These are phyloP conservation scores for Drosophila pseudotakahashii DNA, from an alignment of 2,888 invertebrate genomes.

Conservation along the genomic window DNA sequence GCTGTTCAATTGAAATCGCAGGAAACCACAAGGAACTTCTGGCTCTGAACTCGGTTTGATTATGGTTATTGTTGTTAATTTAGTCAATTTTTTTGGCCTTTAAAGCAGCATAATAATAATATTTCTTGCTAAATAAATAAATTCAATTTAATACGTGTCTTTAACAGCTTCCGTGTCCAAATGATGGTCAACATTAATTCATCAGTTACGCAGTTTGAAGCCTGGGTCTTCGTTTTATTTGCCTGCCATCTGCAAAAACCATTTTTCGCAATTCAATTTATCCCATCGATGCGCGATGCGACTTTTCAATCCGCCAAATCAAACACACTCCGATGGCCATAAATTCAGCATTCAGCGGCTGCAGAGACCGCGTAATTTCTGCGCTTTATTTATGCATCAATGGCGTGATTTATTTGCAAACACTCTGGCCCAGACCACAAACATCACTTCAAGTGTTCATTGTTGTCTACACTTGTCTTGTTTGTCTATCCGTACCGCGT, in stretches of 20 bases:
- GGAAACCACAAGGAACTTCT: slow-evolving; percentile 4
- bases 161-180: background rate
- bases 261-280: slow-evolving; percentile 63
- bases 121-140: no score
- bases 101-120: no score
- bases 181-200: slow-evolving; percentile 12
- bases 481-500: slow-evolving; percentile 24
- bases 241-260: slow-evolving; percentile 42
- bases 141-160: no score
- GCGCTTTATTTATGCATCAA: slow-evolving; percentile 67
- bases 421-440: slow-evolving; percentile 57
- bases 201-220: background rate
- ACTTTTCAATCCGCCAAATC: slow-evolving; percentile 64
- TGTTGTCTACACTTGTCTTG: slow-evolving; percentile 60
- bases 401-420: slow-evolving; percentile 67
- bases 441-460: slow-evolving; percentile 66
- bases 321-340: slow-evolving; percentile 55
- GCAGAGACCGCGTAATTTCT: slow-evolving; percentile 65
- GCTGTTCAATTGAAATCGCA: slow-evolving; percentile 12
- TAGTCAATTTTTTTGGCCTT: background rate
- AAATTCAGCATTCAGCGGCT: slow-evolving; percentile 61
- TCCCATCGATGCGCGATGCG: slow-evolving; percentile 25
- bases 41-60: background rate
- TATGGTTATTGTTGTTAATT: slow-evolving; percentile 2
- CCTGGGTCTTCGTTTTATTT: slow-evolving; percentile 5